Conservation (phyloP, 2,888 invertebrate species). For the Cremastinae sp. region DNA sequence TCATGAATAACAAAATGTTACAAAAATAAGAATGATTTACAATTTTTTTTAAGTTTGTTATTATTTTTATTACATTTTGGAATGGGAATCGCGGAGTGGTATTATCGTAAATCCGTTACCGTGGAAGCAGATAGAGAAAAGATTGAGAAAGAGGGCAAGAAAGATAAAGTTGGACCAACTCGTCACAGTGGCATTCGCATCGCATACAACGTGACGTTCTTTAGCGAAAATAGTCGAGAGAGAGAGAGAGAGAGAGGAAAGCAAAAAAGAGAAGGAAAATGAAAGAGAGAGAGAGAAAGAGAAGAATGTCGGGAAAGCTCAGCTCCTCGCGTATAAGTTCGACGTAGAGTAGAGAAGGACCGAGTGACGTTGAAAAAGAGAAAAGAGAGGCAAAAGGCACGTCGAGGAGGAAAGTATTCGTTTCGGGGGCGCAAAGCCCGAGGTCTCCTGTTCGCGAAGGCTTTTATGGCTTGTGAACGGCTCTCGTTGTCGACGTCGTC, state of each 20-base stretch:
- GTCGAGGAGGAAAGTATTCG: constrained; percentile 13
- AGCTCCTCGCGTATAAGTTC: too few species aligned
- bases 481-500: constrained; percentile 40
- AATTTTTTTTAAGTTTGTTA: too few species aligned
- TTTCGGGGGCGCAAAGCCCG: constrained; percentile 39
- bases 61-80: too few species aligned
- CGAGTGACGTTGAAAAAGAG: constrained; percentile 42
- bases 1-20: too few species aligned
- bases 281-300: constrained; percentile 50
- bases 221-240: constrained; percentile 56
- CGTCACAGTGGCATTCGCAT: constrained; percentile 5
- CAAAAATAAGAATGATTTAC: too few species aligned
- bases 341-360: constrained; percentile 30
- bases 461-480: constrained; percentile 57
- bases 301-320: constrained; percentile 49
- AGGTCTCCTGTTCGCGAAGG: constrained; percentile 48
- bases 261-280: constrained; percentile 22
- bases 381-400: constrained; percentile 14
- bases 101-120: constrained; percentile 23
- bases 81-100: neutral
- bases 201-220: neutral
- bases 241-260: constrained; percentile 10
- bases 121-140: constrained; percentile 12
- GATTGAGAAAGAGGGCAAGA: neutral
- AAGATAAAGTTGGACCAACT: constrained; percentile 29